Conservation (phyloP, 2,113 vertebrate genomes). For the Seriola dumerili region DNA sequence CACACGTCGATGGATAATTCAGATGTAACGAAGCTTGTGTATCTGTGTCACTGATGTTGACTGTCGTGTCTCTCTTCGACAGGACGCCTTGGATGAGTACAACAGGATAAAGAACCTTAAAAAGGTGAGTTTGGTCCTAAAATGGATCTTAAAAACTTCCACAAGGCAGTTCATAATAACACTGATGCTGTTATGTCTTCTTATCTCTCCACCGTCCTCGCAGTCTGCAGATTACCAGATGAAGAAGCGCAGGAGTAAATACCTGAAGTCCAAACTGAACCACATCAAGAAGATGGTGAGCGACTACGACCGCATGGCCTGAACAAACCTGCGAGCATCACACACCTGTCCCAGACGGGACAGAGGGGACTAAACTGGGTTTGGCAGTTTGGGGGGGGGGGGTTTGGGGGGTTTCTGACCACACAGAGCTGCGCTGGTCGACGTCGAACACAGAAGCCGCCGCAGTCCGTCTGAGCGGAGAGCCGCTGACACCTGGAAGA, state of each 20-base stretch:
- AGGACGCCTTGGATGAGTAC: conserved; percentile 87
- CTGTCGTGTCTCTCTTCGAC: conserved; percentile 1
- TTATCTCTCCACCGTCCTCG: background rate
- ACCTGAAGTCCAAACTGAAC: conserved; percentile 89
- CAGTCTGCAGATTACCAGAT: conserved; percentile 88
- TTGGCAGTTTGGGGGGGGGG: background rate
- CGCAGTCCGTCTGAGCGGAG: background rate
- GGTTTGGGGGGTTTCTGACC: background rate
- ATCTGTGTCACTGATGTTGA: background rate
- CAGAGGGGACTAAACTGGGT: background rate
- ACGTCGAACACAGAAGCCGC: background rate
- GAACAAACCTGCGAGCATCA: background rate
- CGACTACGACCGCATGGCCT: conserved; percentile 84
- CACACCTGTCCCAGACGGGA: background rate
- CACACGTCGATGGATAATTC: no score
- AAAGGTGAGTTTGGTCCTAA: conserved; percentile 66
- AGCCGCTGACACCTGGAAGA: background rate
- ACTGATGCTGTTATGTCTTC: background rate
- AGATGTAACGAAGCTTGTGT: background rate
- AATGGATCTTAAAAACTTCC: background rate
- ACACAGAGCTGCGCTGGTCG: background rate
- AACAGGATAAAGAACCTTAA: conserved; percentile 84
- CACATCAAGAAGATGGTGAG: conserved; percentile 93
- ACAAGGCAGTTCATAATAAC: no score
- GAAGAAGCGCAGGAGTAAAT: conserved; percentile 89